phyloP scores from a whole-genome alignment of 2,797 vertebrate genomes.

The Molossus molossus region DNA sequence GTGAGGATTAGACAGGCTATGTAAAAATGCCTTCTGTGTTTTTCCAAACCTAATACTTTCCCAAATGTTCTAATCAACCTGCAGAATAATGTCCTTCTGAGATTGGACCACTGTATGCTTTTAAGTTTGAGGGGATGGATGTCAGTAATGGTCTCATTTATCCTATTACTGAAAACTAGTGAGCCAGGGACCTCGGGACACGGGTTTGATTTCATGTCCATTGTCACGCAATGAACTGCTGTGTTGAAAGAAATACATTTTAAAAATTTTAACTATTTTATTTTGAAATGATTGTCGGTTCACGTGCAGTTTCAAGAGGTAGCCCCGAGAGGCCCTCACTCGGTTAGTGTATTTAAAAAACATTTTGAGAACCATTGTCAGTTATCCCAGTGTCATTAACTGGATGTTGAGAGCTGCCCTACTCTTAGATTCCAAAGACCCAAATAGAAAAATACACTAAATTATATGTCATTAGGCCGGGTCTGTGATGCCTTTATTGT shows the following conservation, averaged over 20 bases:
- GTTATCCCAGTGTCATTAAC: neutral
- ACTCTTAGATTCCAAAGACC: neutral
- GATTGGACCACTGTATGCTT: neutral
- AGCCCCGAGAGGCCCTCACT: neutral
- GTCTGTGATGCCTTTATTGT: neutral
- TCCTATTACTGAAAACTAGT: neutral
- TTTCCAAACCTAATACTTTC: neutral
- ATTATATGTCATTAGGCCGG: neutral
- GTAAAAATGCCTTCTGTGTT: neutral
- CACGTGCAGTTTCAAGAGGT: neutral
- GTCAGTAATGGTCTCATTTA: too few species aligned
- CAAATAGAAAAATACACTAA: neutral
- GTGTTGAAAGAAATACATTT: neutral
- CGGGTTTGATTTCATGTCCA: neutral
- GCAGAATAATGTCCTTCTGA: neutral
- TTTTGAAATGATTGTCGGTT: neutral
- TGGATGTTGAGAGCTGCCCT: neutral
- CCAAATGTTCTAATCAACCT: neutral
- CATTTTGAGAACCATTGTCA: neutral
- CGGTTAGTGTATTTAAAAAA: neutral
- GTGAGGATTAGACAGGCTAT: neutral
- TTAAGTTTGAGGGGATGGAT: neutral
- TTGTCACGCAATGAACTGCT: neutral
- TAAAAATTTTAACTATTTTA: neutral
- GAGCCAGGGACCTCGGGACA: too few species aligned